These are phyloP conservation scores for Listronotus bonariensis DNA, from an alignment of 1,140 invertebrate species.

Conservation along the genomic window DNA sequence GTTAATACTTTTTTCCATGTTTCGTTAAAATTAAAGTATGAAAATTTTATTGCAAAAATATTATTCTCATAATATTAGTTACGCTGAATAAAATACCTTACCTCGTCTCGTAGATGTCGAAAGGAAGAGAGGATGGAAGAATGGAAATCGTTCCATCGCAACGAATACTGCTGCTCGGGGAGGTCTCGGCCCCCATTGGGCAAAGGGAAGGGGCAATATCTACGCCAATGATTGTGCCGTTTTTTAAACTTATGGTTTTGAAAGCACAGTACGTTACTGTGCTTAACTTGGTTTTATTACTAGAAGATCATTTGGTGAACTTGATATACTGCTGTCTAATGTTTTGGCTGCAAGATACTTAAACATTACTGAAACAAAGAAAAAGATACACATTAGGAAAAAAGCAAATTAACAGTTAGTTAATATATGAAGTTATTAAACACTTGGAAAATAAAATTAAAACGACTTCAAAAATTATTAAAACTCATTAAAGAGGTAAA, in stretches of 20 bases:
- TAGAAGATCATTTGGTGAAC: background rate
- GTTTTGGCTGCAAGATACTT: background rate
- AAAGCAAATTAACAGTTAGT: too few relatives aligned
- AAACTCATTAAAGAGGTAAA: too few relatives aligned
- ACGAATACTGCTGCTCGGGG: slow-evolving; percentile 79
- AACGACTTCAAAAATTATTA: too few relatives aligned
- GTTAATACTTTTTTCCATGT: too few relatives aligned
- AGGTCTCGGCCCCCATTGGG: slow-evolving; percentile 62
- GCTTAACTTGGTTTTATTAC: background rate
- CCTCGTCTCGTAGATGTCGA: slow-evolving; percentile 78
- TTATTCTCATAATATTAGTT: too few relatives aligned
- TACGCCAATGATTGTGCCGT: slow-evolving; percentile 55
- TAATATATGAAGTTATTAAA: too few relatives aligned
- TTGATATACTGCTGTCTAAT: background rate
- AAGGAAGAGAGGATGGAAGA: slow-evolving; percentile 86
- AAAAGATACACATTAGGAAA: too few relatives aligned
- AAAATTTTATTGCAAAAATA: too few relatives aligned
- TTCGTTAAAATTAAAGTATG: too few relatives aligned
- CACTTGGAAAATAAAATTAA: too few relatives aligned
- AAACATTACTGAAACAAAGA: background rate
- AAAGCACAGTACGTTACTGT: slow-evolving; percentile 13
- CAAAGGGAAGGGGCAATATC: slow-evolving; percentile 56
- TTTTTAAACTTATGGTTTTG: slow-evolving; percentile 29
- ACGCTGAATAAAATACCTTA: slow-evolving; percentile 12
- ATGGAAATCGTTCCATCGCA: slow-evolving; percentile 93